Evolutionary conservation across 2,797 vertebrate genomes (phyloP), one percentile per base, ranked within the genome.

Genomic region (Hyperoplus lanceolatus): DNA sequence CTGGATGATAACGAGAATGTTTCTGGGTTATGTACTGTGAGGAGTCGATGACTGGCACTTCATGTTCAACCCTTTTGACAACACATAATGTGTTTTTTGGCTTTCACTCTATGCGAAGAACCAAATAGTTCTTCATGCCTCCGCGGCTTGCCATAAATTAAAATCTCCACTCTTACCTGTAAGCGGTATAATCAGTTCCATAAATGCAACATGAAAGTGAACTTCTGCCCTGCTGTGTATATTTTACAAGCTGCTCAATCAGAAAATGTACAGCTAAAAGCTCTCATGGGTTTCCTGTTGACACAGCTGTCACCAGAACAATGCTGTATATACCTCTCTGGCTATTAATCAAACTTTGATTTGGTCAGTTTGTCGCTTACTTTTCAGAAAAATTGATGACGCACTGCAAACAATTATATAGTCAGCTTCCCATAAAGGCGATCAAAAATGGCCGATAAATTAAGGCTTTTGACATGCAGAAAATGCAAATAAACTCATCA

Each of bases 401-500:
- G n/a, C 61, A 66, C 77, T 16, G 45, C 71, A 75, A 84, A 70
- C 80, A 77, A 91, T 91, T 90, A 83, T 84, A 79, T 41, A 77
- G 85, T 79, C 87, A 63, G 79, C 79, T 82, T 77, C 63, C 81
- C 65, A 84, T 84, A 85, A 88, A 88, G 79, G 66, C 83, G 12
- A 89, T 90, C 80, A 90, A 82, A 89, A 75, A 51, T 63, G 78
- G 81, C 81, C 79, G 83, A 88, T 92, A 90, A 90, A 92, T 91
- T 79, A 92, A 78, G 83, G 71, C 55, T 84, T 90, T 79, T 84
- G 84, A 89, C 89, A 79, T 82, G 91, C 68, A 18, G 73, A 58
- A 81, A 87, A 91, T 89, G 87, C 82, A 91, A 93, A 93, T 92
- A 83, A 79, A 90, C 84, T 85, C 63, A 85, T 92, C 88, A 90